Base-by-base conservation (phyloP, 2,113 vertebrate species). In the Neolamprologus modestus region DNA sequence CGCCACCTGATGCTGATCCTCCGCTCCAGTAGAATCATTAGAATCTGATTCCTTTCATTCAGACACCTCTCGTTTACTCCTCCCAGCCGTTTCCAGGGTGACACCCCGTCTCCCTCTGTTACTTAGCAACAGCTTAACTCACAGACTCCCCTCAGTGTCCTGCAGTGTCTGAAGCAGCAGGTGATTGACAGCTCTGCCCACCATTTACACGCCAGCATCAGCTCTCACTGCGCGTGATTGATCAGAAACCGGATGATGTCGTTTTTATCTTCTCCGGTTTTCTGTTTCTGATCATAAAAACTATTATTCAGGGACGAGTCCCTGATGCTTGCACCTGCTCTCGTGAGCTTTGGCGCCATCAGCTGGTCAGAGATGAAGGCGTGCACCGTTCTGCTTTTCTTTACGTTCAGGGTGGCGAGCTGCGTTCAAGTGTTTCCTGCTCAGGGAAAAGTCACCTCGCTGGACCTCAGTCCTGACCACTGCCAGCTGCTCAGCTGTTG, bases 401-500 rank as follows among this genome's bases (percentile, higher is more conserved):
- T 17, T 31, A 13, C 10, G 3, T 50, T 78, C 89, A 98, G 98
- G 95, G 92, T 88, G 1, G 91, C 91, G 5, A 81, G 84, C 14
- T 98, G 97, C 17, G 95, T 95, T 1, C 96, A 97, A 87, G 96
- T 97, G 89, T 93, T 98, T 59, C 96, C 96, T 1, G 94, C 97
- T 66, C 97, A 96, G 61, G 98, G 96, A 8, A 97, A 93, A 63
- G 97, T 98, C 63, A 98, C 98, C 2, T 98, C 98, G 0, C 85
- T 98, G 90, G 97, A 96, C 95, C 92, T 98, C 86, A 97, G 97
- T 87, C 88, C 91, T 0, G 97, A 98, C 90, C 97, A 96, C 40
- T 87, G 96, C 37, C 96, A 97, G 50, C 94, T 98, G 81, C 97
- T 98, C 84, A 97, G 97, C 95, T 98, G 98, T 88, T 98, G 98